Percentiles rank a stretch among this genome's conserved stretches.
phyloP scores from a whole-genome alignment of 2,888 invertebrate species.

The Clanis bilineata region DNA sequence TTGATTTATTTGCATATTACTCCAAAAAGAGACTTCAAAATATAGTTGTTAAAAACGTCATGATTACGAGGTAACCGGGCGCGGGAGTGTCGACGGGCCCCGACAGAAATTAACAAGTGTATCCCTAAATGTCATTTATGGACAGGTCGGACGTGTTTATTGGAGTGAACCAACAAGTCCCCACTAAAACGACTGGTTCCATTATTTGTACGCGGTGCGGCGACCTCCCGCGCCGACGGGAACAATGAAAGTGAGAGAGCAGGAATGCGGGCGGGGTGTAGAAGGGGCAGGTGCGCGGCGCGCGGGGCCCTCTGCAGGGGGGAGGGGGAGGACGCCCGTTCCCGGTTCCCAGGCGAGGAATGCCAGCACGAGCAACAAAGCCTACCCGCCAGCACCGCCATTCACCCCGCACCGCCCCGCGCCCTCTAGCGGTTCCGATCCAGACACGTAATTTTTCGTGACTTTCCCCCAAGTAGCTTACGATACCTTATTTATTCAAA shows the following conservation, averaged over 20 bases:
- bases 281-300: conserved; percentile 50
- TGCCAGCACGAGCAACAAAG: conserved; percentile 80
- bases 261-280: conserved; percentile 68
- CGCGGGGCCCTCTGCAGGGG: conserved; percentile 41
- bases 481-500: conserved; percentile 55
- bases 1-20: neutral
- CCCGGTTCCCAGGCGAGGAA: conserved; percentile 81
- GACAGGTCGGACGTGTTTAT: conserved; percentile 67
- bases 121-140: conserved; percentile 69
- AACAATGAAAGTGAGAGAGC: conserved; percentile 82
- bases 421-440: conserved; percentile 53
- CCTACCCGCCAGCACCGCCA: conserved; percentile 66
- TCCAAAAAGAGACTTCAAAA: neutral
- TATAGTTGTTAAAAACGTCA: neutral
- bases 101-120: conserved; percentile 50
- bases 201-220: conserved; percentile 67
- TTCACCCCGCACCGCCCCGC: conserved; percentile 63
- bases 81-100: conserved; percentile 21
- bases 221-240: conserved; percentile 79
- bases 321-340: conserved; percentile 49
- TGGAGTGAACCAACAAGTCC: conserved; percentile 62
- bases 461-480: conserved; percentile 67
- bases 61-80: conserved; percentile 10
- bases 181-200: conserved; percentile 67
- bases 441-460: conserved; percentile 71